Base-by-base conservation (phyloP, 2,888 invertebrate genomes). In the Athalia circularis region DNA sequence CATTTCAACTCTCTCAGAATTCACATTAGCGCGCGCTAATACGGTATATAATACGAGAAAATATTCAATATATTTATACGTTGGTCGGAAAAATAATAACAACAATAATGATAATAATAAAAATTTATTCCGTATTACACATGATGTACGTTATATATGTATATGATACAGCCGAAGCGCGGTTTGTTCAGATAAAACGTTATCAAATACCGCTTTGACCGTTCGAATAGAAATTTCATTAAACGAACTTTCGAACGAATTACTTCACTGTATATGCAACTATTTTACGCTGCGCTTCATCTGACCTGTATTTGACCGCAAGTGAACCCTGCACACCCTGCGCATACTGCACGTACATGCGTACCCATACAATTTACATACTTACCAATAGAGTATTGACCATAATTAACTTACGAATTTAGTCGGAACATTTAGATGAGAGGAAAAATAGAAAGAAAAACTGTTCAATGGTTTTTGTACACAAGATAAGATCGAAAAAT, bases 201-300 rank as follows among this genome's bases (percentile, higher is more conserved):
- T 67, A 50, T 67, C 65, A 13, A 67, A 67, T 50, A 50, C n/a
- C 50, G 13, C 65, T 67, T 67, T 67, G 65, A 67, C 48, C 13
- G 48, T 4, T 67, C 65, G 29, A 47, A 48, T n/a, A 48, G 29
- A 67, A 67, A 67, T 67, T 67, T n/a, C 48, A 67, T 67, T 48
- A 67, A 67, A 11, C 50, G 65, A 8, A 67, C 48, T 67, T 67
- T 67, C 65, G 43, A 67, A 48, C 65, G 65, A 9, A 8, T 54
- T n/a, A n/a, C 54, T 11, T 54, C 54, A n/a, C 29, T 29, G 29
- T 29, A 29, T 11, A 29, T 11, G 54, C 54, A 47, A 7, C 65
- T 67, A 48, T 67, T 50, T 48, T 50, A 4, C 50, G 47, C n/a
- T 50, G 48, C 2, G 48, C 29, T 48, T 29, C 64, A 29, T 54